phyloP scores from a whole-genome alignment of 2,888 invertebrate species.

The Drosophila fulvimacula region DNA sequence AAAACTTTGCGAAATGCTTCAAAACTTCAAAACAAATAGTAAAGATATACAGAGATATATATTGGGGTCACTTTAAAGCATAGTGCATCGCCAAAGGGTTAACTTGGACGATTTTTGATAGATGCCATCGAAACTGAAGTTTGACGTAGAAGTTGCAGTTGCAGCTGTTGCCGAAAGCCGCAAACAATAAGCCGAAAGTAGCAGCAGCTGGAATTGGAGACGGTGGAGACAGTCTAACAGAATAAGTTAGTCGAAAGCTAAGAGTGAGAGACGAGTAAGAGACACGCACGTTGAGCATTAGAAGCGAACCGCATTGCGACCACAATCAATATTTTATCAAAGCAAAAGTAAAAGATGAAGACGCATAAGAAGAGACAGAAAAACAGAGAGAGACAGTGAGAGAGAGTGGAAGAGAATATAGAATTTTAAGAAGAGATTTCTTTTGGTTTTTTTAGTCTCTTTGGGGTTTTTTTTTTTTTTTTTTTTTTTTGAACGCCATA shows the following conservation, averaged over 20 bases:
- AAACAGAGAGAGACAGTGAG: background rate
- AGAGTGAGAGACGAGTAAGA: conserved; percentile 2
- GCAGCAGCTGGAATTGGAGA: conserved; percentile 22
- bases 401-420: background rate
- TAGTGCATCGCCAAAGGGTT: conserved; percentile 20
- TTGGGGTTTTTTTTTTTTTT: conserved; percentile 22
- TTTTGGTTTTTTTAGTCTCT: background rate
- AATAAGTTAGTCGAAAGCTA: conserved; percentile 7
- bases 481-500: conserved; percentile 28
- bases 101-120: conserved; percentile 51
- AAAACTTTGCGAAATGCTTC: no score
- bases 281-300: conserved; percentile 72
- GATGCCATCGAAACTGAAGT: conserved; percentile 50
- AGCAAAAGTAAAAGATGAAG: conserved; percentile 41
- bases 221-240: conserved; percentile 8
- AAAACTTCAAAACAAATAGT: no score
- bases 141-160: conserved; percentile 40
- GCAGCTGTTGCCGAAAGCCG: conserved; percentile 33
- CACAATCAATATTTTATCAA: conserved; percentile 80
- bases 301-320: conserved; percentile 47
- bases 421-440: conserved; percentile 37
- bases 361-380: background rate
- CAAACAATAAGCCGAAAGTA: conserved; percentile 60
- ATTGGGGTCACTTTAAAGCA: background rate
- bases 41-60: no score